These are phyloP conservation scores for Epinotia demarniana DNA, from an alignment of 2,888 invertebrate species.

Conservation along the genomic window DNA sequence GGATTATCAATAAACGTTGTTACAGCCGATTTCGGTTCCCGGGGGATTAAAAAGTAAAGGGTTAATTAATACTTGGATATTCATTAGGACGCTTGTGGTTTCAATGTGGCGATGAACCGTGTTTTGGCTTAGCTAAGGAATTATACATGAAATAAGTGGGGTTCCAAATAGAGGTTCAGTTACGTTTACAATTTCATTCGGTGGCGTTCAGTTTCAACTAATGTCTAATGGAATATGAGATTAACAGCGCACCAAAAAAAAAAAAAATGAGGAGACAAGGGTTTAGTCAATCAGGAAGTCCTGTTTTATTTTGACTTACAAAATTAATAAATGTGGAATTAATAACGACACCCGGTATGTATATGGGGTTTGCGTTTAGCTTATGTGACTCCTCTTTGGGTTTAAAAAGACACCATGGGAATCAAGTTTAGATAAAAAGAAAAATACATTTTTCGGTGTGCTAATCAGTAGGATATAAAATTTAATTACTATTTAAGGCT, in stretches of 20 bases:
- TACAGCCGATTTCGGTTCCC: constrained; percentile 8
- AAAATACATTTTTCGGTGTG: too few species aligned
- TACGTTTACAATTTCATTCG: background rate
- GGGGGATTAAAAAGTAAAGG: constrained; percentile 13
- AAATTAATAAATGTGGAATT: too few species aligned
- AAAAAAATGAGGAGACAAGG: background rate
- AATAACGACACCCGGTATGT: too few species aligned
- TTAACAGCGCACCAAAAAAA: background rate
- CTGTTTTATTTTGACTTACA: background rate
- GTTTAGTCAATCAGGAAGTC: background rate
- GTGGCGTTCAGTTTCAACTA: background rate
- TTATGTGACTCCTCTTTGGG: too few species aligned
- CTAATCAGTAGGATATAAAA: too few species aligned
- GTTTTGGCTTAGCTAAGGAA: constrained; percentile 3
- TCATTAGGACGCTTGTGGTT: constrained; percentile 19
- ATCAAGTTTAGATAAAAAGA: too few species aligned
- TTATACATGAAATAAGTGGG: constrained; percentile 18
- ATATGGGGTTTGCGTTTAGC: too few species aligned
- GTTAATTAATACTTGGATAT: constrained; percentile 31
- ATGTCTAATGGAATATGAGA: background rate
- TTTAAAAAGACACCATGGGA: too few species aligned
- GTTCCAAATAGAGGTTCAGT: background rate
- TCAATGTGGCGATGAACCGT: constrained; percentile 11
- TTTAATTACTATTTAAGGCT: too few species aligned
- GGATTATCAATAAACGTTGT: constrained; percentile 28